Base-by-base conservation (phyloP, 2,888 invertebrate genomes). In the Hipparchia sbordonii region DNA sequence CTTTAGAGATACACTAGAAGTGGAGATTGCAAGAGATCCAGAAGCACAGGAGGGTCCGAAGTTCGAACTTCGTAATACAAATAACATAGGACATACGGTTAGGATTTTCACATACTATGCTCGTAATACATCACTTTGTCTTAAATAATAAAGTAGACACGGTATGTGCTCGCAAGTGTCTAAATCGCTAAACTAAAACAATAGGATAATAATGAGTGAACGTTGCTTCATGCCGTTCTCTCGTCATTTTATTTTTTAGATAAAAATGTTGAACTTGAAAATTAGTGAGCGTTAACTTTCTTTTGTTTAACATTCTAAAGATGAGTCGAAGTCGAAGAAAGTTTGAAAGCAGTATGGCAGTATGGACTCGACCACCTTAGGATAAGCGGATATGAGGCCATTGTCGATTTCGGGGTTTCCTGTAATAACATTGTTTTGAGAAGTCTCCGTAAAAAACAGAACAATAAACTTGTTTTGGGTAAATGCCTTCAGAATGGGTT, bases 281-380 rank as follows among this genome's bases (percentile, higher is more conserved):
- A 33, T 68, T 51, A 51, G 23, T 51, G 10, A 68, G 48, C 57
- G 68, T 68, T 68, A 68, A 68, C 59, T 68, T 59, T 68, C 67
- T 59, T 67, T 67, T 67, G 67, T 68, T 68, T 68, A 51, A 59
- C 12, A 68, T 67, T 67, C 67, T 57, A 48, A 67, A 67, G 67
- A 59, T 67, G 57, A 67, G 51, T 51, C 48, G 1, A 52, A 12
- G 54, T 39, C 46, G 33, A 68, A 51, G 68, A 60, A 68, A 59
- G 68, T 68, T 68, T 51, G 48, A 33, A 57, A 48, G 59, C 12
- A 33, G 33, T 51, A 9, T 23, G 33, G 33, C 23, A 33, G 23
- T 59, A 9, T 54, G 13, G 23, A 67, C 13, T 13, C n/a, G 9
- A 9, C n/a, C 9, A 13, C 33, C 7, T 56, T 45, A 45, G 56